Evolutionary conservation across 2,113 vertebrate species (phyloP), one percentile per base, ranked within the genome.

Genomic region (Elaphurus davidianus): DNA sequence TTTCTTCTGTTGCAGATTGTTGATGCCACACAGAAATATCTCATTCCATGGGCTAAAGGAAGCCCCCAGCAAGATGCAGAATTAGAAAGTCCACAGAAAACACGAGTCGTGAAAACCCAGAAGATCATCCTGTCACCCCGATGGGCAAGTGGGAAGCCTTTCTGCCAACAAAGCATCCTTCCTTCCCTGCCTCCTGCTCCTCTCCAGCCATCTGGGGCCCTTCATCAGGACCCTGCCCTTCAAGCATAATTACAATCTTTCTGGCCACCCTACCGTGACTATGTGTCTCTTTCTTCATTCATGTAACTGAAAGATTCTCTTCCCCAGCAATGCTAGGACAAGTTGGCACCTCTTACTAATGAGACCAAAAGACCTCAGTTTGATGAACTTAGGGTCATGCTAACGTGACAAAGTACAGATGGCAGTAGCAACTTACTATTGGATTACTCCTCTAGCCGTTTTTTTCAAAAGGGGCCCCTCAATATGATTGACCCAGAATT

Each of bases 1-100:
- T 94, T 81, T 96, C 47, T 97, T 98, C 45, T 55, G 67, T 97
- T 97, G 47, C 96, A 98, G 97, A 91, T 33, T 96, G 96, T 91
- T 98, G 96, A 98, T 59, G 57, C 92, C 83, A 87, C 64, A 23
- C 81, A 94, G 40, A 85, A 95, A 33, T 95, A 94, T 82, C 76
- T 91, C 43, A 96, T 95, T 54, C 86, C 93, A 67, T 11, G 54
- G 78, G 90, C 78, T 0, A 7, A 86, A n/a, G 9, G 83, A 30
- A 97, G 92, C 94, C 84, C 91, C 76, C 60, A 91, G 33, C 94
- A 98, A 91, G 98, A 97, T 30, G 87, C 90, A 54, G 96, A 50
- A 71, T 47, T 57, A 5, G 94, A 83, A 97, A 82, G n/a, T 36
- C 92, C 16, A 57, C 64, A 45, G n/a, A 94, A 87, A 94, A 25